A percentile compares a stretch with the other conserved stretches of the same genome.
Conservation (phyloP, 1,140 invertebrate species). For the Drosophila lini region DNA sequence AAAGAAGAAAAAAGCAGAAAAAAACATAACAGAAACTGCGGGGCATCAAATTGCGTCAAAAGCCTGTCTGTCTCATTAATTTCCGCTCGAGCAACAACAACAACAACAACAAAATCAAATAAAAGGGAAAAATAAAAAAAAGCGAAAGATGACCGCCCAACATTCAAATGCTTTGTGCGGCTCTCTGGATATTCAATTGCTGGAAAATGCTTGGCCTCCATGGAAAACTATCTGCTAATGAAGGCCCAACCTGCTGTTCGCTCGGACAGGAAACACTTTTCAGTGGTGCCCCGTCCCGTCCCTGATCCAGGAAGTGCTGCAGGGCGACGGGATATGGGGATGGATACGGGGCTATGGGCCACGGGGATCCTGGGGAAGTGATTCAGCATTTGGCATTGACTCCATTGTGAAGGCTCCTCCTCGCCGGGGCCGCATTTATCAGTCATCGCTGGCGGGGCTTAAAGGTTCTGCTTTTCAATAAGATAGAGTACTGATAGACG, state of each 20-base stretch:
- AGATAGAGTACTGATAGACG: constrained; percentile 49
- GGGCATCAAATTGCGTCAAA: constrained; percentile 76
- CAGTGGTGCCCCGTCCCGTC: neutral
- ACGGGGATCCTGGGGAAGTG: constrained; percentile 35
- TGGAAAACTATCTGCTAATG: constrained; percentile 72
- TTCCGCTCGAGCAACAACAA: constrained; percentile 44
- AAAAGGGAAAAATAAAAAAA: constrained; percentile 27
- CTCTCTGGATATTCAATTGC: constrained; percentile 69
- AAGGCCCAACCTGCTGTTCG: constrained; percentile 38
- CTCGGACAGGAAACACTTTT: constrained; percentile 29
- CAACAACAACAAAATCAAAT: constrained; percentile 11
- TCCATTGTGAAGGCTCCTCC: constrained; percentile 51
- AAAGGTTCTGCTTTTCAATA: constrained; percentile 45
- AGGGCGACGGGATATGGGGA: neutral
- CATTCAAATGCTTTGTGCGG: constrained; percentile 70
- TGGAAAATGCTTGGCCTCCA: constrained; percentile 65
- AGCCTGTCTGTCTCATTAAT: constrained; percentile 76
- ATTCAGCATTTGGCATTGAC: constrained; percentile 69
- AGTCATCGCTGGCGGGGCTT: constrained; percentile 44
- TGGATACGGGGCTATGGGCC: neutral
- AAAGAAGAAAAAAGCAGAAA: constrained; percentile 2
- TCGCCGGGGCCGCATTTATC: constrained; percentile 55
- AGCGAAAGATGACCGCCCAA: constrained; percentile 14
- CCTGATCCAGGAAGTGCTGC: constrained; percentile 49
- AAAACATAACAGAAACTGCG: constrained; percentile 55